These are phyloP conservation scores for Sarotherodon lohbergeri DNA, from an alignment of 2,113 vertebrate genomes.

Conservation along the genomic window DNA sequence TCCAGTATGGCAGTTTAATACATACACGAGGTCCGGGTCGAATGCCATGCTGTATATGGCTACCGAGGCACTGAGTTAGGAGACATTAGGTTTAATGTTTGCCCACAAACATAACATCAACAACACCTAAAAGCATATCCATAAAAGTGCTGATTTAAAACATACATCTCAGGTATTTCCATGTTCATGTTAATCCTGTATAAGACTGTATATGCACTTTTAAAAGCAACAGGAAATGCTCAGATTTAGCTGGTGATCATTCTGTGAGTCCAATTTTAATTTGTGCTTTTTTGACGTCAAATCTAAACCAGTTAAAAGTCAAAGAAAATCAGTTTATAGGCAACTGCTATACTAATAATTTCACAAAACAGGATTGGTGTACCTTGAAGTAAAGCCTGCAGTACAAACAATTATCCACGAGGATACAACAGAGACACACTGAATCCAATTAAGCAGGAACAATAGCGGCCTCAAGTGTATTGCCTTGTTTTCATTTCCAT, in stretches of 20 bases:
- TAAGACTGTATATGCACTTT: neutral
- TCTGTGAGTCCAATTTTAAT: neutral
- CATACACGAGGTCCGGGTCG: neutral
- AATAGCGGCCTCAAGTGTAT: neutral
- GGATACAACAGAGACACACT: neutral
- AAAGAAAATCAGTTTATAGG: neutral
- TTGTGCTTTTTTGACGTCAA: neutral
- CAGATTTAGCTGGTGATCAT: neutral
- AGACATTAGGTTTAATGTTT: neutral
- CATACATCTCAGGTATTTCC: neutral
- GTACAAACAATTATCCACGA: neutral
- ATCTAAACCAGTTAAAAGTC: neutral
- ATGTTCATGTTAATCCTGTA: neutral
- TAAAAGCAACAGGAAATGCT: neutral
- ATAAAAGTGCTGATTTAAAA: neutral
- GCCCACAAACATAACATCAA: neutral
- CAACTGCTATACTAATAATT: neutral
- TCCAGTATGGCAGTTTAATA: neutral
- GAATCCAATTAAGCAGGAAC: constrained; percentile 13
- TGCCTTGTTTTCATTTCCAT: constrained; percentile 14
- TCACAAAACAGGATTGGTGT: neutral
- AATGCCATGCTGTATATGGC: neutral
- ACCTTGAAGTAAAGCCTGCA: neutral
- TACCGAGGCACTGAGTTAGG: neutral
- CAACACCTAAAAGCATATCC: neutral